Conservation (phyloP, 2,113 vertebrate species). For the Tachycineta bicolor region DNA sequence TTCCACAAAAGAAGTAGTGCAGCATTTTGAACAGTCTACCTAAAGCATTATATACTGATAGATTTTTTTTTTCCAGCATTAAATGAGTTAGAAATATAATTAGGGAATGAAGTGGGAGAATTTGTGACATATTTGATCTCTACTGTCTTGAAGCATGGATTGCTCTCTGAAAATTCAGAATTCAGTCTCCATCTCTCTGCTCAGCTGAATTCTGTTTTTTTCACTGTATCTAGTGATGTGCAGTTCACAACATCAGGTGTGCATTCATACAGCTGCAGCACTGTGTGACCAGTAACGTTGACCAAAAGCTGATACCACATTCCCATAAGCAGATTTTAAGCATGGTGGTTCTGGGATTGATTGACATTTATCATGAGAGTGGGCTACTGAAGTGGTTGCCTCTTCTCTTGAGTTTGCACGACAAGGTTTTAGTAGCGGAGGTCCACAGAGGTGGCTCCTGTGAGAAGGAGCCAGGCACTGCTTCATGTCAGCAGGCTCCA, state of each 20-base stretch:
- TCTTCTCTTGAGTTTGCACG: fast-evolving
- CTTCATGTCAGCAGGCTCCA: not conserved
- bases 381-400: not conserved
- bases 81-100: not conserved
- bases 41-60: not conserved
- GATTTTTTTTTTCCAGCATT: not conserved
- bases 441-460: not conserved
- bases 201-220: not conserved
- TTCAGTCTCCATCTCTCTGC: not conserved
- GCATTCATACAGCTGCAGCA: not conserved
- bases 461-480: not conserved
- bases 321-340: not conserved
- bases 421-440: not conserved
- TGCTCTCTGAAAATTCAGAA: not conserved
- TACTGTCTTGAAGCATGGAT: not conserved
- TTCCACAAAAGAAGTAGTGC: not conserved
- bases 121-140: not conserved
- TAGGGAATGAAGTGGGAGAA: not conserved
- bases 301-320: not conserved
- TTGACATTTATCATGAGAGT: not conserved
- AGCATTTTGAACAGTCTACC: not conserved
- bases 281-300: not conserved
- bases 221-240: not conserved
- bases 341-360: not conserved
- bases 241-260: not conserved